These are phyloP conservation scores for Machaerirhynchus nigripectus DNA, from an alignment of 2,113 vertebrate genomes.

Conservation along the genomic window DNA sequence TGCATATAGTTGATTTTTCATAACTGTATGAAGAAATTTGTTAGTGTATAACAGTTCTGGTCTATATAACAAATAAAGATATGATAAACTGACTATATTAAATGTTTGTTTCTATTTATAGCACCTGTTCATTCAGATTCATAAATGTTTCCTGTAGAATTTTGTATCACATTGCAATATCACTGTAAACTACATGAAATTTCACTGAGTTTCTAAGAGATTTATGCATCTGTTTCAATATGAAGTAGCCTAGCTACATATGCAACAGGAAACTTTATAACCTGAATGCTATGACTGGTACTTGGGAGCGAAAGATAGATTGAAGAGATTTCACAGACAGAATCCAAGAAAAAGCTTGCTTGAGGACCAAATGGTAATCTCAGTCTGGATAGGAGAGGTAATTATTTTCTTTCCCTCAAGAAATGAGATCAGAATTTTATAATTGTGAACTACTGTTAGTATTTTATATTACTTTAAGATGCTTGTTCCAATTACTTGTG, in stretches of 20 bases:
- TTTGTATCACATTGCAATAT: neutral
- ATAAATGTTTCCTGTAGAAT: neutral
- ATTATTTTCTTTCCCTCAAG: neutral
- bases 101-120: neutral
- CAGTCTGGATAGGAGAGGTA: neutral
- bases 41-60: neutral
- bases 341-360: neutral
- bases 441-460: neutral
- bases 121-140: neutral
- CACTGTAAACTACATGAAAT: neutral
- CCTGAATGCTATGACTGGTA: neutral
- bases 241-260: neutral
- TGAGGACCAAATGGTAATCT: neutral
- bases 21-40: neutral
- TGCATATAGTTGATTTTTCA: slow-evolving; percentile 20
- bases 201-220: neutral
- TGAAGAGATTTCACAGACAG: neutral
- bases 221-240: neutral
- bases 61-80: neutral
- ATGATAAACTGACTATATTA: neutral
- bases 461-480: neutral
- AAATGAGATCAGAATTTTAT: neutral
- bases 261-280: neutral
- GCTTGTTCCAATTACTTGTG: neutral
- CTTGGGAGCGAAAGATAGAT: neutral